phyloP scores from a whole-genome alignment of 2,797 vertebrate genomes.

The Holocentrus rufus region DNA sequence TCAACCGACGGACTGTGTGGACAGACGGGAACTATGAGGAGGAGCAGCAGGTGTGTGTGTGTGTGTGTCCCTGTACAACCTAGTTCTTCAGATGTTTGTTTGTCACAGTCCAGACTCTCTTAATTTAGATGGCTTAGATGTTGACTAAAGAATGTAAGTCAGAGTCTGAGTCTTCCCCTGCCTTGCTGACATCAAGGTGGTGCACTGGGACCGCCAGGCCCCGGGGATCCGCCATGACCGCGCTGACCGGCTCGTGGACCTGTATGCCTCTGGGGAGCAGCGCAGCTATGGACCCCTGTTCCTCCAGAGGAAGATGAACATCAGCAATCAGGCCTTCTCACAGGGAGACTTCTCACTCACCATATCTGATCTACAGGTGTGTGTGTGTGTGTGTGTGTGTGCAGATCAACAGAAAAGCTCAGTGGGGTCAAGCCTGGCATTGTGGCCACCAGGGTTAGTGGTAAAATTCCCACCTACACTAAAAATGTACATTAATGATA shows the following conservation, averaged over 20 bases:
- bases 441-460: background rate
- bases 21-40: conserved; percentile 89
- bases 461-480: background rate
- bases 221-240: conserved; percentile 89
- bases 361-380: conserved; percentile 84
- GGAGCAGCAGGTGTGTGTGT: conserved; percentile 84
- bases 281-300: conserved; percentile 90
- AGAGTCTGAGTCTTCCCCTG: background rate
- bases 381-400: conserved; percentile 13
- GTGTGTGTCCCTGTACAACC: background rate
- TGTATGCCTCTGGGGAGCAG: conserved; percentile 93
- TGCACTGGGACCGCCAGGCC: conserved; percentile 93
- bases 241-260: conserved; percentile 92
- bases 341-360: conserved; percentile 91
- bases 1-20: conserved; percentile 89
- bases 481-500: background rate
- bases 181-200: conserved; percentile 79
- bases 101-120: background rate
- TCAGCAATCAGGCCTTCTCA: conserved; percentile 85
- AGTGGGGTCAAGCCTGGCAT: background rate
- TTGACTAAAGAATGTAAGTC: background rate
- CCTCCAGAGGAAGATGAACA: conserved; percentile 89
- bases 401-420: conserved; percentile 4
- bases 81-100: background rate
- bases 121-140: background rate